Evolutionary conservation across 2,797 vertebrate genomes (phyloP).

Genomic region (Echeneis naucrates): DNA sequence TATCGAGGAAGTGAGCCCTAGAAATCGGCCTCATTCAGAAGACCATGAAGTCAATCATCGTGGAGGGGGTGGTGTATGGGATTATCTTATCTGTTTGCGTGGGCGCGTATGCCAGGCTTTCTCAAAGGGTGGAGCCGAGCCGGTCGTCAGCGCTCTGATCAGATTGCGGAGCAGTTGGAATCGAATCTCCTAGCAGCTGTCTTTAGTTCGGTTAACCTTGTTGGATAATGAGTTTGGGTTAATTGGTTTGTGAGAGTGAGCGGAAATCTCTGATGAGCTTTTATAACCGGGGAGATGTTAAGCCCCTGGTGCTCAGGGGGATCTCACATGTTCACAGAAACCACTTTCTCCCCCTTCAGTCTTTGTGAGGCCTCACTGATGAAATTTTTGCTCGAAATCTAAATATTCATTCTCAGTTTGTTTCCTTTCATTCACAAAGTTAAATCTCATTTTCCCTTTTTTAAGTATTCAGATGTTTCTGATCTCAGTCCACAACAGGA

Average conservation of each 20-base stretch:
- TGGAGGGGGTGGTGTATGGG: not conserved
- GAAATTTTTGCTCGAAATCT: not conserved
- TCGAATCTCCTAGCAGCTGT: constrained; percentile 14
- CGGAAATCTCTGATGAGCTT: constrained; percentile 42
- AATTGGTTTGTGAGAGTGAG: constrained; percentile 46
- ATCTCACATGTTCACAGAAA: not conserved
- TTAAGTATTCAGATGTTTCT: no score
- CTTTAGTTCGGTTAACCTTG: not conserved
- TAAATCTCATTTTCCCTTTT: not conserved
- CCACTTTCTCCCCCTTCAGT: no score
- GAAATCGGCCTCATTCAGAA: constrained; percentile 14
- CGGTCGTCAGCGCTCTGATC: constrained; percentile 16
- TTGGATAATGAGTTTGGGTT: constrained; percentile 40
- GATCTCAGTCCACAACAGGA: no score
- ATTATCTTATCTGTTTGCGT: constrained; percentile 20
- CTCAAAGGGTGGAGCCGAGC: constrained; percentile 28
- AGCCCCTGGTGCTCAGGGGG: constrained; percentile 16
- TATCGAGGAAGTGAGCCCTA: not conserved
- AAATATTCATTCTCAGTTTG: not conserved
- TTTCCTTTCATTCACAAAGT: not conserved
- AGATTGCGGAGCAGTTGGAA: constrained; percentile 14
- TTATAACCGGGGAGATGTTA: not conserved
- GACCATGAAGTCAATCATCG: constrained; percentile 11
- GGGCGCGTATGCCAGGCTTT: not conserved
- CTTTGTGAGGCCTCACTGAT: not conserved